Percentiles rank a stretch among this genome's conserved stretches.
These are phyloP conservation scores for Cyanoderma ruficeps DNA, from an alignment of 2,113 vertebrate species.

Conservation along the genomic window DNA sequence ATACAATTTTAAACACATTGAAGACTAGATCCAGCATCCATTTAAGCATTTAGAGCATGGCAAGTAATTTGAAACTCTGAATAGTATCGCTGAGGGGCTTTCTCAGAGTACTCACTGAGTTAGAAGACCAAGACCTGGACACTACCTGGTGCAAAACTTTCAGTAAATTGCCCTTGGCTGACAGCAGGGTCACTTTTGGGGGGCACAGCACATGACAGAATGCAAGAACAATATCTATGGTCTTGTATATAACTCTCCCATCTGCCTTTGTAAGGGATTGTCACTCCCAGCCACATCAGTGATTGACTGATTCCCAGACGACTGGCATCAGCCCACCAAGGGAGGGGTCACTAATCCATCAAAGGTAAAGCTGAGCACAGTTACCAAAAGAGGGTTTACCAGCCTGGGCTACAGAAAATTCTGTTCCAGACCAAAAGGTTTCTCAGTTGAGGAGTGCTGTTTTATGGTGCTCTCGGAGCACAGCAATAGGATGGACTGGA, in stretches of 20 bases:
- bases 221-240: fast-evolving
- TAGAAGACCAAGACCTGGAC: background rate
- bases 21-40: background rate
- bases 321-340: background rate
- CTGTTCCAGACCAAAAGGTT: background rate
- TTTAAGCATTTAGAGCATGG: background rate
- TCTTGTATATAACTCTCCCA: background rate
- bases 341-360: background rate
- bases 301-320: background rate
- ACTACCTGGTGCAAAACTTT: background rate
- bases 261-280: background rate
- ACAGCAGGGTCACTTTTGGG: background rate
- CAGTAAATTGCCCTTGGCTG: background rate
- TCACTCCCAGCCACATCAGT: background rate
- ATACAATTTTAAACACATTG: background rate
- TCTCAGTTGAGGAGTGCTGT: fast-evolving
- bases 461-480: fast-evolving
- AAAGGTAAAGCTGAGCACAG: background rate
- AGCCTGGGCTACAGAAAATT: fast-evolving
- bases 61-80: background rate
- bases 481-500: background rate
- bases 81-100: background rate
- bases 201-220: background rate
- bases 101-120: background rate
- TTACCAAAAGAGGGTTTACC: fast-evolving